These are phyloP conservation scores for Apaloderma vittatum DNA, from an alignment of 2,113 vertebrate genomes.

Conservation along the genomic window DNA sequence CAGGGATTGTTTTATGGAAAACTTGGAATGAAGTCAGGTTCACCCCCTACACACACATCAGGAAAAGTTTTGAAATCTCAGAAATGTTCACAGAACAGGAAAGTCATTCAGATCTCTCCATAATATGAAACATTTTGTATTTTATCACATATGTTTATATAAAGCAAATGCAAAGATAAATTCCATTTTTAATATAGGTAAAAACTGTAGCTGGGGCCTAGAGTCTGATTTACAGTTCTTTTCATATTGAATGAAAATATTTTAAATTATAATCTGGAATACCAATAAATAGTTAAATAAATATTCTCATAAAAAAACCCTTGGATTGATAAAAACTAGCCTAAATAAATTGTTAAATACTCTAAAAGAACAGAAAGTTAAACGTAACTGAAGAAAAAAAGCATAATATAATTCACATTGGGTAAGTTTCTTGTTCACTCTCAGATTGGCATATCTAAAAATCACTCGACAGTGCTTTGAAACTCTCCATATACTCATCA, in stretches of 20 bases:
- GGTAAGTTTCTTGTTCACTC: not conserved
- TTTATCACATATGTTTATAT: not conserved
- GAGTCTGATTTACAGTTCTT: not conserved
- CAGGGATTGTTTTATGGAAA: not conserved
- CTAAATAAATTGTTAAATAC: not conserved
- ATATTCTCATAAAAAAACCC: not conserved
- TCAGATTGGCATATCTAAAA: not conserved
- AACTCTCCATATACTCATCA: not conserved
- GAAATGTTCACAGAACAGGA: not conserved
- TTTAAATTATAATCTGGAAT: not conserved
- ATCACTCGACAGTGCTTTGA: not conserved
- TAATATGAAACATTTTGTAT: not conserved
- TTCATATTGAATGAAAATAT: not conserved
- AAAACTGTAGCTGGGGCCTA: not conserved
- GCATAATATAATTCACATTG: not conserved
- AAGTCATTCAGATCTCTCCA: not conserved
- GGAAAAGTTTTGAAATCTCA: not conserved
- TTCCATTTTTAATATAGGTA: not conserved
- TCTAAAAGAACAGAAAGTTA: not conserved
- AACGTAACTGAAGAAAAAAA: not conserved
- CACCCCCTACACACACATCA: not conserved
- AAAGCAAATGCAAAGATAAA: not conserved
- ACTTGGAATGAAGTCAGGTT: not conserved
- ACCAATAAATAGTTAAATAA: not conserved
- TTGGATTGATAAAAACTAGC: not conserved